Evolutionary conservation across 2,888 invertebrate species (phyloP).

Genomic region (Schizaphis graminum): DNA sequence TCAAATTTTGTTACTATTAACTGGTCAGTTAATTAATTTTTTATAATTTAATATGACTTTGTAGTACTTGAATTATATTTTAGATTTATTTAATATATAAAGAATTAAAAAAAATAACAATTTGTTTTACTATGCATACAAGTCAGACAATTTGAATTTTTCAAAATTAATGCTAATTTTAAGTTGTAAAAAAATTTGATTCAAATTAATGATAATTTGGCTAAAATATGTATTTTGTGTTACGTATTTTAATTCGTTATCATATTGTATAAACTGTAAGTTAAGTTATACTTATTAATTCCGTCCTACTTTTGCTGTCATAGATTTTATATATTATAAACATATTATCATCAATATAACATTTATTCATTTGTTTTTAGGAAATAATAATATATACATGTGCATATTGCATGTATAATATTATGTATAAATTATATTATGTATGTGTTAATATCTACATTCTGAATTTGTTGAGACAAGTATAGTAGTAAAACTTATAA

Average conservation of each 20-base stretch:
- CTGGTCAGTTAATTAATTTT: not conserved
- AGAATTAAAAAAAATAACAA: not conserved
- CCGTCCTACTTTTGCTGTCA: not conserved
- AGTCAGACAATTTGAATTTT: not conserved
- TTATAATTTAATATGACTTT: not conserved
- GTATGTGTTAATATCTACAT: too few species aligned
- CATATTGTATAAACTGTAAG: not conserved
- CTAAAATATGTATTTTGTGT: not conserved
- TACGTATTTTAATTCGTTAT: not conserved
- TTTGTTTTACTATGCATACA: not conserved
- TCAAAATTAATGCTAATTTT: not conserved
- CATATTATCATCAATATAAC: not conserved
- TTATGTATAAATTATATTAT: too few species aligned
- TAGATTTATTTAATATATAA: not conserved
- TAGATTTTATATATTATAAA: not conserved
- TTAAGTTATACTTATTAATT: not conserved
- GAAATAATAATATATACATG: not conserved
- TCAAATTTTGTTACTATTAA: not conserved
- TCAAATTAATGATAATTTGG: not conserved
- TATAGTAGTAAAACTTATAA: not conserved
- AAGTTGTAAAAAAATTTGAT: not conserved
- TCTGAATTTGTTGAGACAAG: not conserved
- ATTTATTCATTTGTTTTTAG: not conserved
- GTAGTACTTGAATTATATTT: not conserved
- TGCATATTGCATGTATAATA: too few species aligned